Conservation (phyloP, 2,113 vertebrate genomes). For the Microcebus jonahi region DNA sequence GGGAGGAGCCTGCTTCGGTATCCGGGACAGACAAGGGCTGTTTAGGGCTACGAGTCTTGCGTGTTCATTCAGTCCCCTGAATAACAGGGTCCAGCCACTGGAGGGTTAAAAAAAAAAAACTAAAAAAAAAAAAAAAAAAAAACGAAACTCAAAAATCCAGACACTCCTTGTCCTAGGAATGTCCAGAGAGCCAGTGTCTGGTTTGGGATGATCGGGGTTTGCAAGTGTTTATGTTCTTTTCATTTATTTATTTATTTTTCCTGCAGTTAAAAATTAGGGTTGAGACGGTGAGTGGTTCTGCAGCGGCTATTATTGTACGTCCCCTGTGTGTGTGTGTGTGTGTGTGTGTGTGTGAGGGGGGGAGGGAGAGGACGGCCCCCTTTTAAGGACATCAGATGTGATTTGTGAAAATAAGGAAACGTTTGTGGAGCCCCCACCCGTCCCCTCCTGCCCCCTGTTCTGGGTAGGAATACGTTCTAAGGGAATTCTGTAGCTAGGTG, state of each 20-base stretch:
- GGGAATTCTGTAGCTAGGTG: too few relatives aligned
- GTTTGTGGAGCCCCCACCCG: too few relatives aligned
- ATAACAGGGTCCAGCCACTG: accelerated
- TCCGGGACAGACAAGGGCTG: neutral
- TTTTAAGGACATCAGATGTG: neutral
- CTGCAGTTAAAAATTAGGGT: accelerated
- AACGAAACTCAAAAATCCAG: too few relatives aligned
- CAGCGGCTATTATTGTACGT: accelerated
- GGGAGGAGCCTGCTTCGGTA: neutral
- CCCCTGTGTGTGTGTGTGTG: too few relatives aligned
- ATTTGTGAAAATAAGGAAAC: neutral
- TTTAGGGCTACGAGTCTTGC: neutral
- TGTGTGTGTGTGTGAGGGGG: neutral
- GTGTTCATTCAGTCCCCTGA: accelerated
- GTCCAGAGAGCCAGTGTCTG: too few relatives aligned
- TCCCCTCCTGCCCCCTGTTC: accelerated
- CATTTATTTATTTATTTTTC: neutral
- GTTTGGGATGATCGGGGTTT: neutral
- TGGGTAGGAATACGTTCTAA: accelerated
- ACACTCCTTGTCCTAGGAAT: neutral
- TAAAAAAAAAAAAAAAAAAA: neutral
- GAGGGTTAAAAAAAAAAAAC: neutral
- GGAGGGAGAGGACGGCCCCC: neutral
- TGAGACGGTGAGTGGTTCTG: accelerated
- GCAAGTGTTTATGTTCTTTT: neutral